Conservation (phyloP, 2,888 invertebrate species). For the Drosophila seclusa region DNA sequence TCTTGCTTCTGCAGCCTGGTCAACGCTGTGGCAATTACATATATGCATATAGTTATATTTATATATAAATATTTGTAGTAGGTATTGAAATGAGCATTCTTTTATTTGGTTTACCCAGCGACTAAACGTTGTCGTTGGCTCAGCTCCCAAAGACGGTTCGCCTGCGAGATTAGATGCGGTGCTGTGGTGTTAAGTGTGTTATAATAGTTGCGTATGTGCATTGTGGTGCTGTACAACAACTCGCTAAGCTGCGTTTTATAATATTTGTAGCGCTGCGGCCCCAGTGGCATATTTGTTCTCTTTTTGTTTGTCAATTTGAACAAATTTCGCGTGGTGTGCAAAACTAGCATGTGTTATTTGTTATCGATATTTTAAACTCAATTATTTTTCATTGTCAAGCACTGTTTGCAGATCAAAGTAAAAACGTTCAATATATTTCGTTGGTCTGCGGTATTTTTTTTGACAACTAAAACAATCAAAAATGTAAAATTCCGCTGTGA, state of each 20-base stretch:
- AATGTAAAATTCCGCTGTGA: not conserved
- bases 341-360: not conserved
- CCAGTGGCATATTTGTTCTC: slow-evolving; percentile 21
- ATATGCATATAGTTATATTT: not conserved
- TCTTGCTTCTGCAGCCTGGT: slow-evolving; percentile 21
- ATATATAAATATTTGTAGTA: not conserved
- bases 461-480: not conserved
- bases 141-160: slow-evolving; percentile 54
- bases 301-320: not conserved
- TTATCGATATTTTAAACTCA: slow-evolving; percentile 3
- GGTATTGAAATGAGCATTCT: not conserved
- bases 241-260: slow-evolving; percentile 20
- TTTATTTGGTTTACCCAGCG: slow-evolving; percentile 41
- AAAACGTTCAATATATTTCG: not conserved
- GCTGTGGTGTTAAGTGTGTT: not conserved
- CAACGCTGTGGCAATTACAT: slow-evolving; percentile 22
- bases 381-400: not conserved
- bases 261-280: slow-evolving; percentile 15
- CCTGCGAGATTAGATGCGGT: slow-evolving; percentile 19
- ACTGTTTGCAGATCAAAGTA: not conserved
- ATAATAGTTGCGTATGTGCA: slow-evolving; percentile 27
- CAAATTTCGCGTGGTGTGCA: slow-evolving; percentile 22
- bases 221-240: slow-evolving; percentile 22
- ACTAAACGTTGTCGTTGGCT: slow-evolving; percentile 46
- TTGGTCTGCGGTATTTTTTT: not conserved